Conservation (phyloP, 2,113 vertebrate genomes). For the Todiramphus saurophagus region DNA sequence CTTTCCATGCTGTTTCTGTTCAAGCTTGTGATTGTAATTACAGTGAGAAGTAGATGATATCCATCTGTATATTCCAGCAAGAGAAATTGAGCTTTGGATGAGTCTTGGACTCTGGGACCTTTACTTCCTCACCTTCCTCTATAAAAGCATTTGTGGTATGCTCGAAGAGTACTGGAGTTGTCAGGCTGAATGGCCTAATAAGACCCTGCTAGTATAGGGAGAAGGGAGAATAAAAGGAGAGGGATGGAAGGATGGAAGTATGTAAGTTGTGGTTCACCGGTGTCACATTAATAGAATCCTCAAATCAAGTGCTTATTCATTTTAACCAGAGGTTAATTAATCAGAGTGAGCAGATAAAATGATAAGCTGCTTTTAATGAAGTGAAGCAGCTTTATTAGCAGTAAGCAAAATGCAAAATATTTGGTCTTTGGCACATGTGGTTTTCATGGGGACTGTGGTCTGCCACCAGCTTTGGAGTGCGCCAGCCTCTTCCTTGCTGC, state of each 20-base stretch:
- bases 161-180: background rate
- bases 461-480: background rate
- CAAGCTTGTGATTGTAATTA: slow-evolving; percentile 14
- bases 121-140: background rate
- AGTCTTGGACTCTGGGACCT: background rate
- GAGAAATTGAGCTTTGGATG: background rate
- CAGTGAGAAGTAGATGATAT: background rate
- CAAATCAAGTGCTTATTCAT: slow-evolving; percentile 60
- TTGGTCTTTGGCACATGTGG: slow-evolving; percentile 39
- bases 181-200: rapidly evolving
- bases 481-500: background rate
- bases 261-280: background rate
- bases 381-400: slow-evolving; percentile 57
- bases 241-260: background rate
- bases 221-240: background rate
- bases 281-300: slow-evolving; percentile 42
- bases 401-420: slow-evolving; percentile 57
- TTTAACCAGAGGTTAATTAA: slow-evolving; percentile 70
- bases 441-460: slow-evolving; percentile 12
- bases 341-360: slow-evolving; percentile 63
- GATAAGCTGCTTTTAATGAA: slow-evolving; percentile 71
- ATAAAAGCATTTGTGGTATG: background rate
- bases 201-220: background rate
- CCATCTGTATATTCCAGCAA: background rate
- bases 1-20: background rate